Conservation (phyloP, 2,113 vertebrate genomes). For the Sapajus apella region DNA sequence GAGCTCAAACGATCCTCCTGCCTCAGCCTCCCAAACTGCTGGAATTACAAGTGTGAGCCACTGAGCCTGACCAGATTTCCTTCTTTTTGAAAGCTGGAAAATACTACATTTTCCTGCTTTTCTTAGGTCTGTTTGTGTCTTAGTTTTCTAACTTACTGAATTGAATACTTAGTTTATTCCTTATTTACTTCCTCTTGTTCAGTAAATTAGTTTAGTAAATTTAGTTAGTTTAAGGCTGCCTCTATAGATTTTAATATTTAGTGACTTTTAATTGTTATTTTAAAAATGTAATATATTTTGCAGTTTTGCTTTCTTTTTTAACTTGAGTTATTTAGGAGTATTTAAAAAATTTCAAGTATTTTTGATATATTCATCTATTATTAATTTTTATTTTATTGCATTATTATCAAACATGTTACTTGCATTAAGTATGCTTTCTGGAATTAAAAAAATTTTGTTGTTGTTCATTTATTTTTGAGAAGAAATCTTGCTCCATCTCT, state of each 20-base stretch:
- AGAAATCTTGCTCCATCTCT: too few relatives aligned
- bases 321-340: background rate
- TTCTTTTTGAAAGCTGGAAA: background rate
- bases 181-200: background rate
- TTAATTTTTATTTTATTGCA: background rate
- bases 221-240: background rate
- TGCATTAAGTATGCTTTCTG: background rate
- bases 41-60: too few relatives aligned
- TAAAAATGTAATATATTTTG: background rate
- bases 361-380: background rate
- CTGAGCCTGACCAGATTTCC: too few relatives aligned
- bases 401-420: background rate
- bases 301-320: background rate
- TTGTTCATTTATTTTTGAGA: too few relatives aligned
- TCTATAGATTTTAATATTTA: background rate
- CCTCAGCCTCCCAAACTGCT: too few relatives aligned
- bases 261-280: background rate
- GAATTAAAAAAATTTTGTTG: background rate
- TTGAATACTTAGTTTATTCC: background rate
- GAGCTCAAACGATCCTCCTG: too few relatives aligned
- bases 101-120: background rate
- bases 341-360: background rate
- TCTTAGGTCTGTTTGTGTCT: background rate
- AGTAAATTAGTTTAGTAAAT: conserved; percentile 10
- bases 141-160: background rate